A percentile compares a stretch with the other conserved stretches of the same genome.
Evolutionary conservation across 2,797 vertebrate species (phyloP).

Genomic region (Platalea minor): DNA sequence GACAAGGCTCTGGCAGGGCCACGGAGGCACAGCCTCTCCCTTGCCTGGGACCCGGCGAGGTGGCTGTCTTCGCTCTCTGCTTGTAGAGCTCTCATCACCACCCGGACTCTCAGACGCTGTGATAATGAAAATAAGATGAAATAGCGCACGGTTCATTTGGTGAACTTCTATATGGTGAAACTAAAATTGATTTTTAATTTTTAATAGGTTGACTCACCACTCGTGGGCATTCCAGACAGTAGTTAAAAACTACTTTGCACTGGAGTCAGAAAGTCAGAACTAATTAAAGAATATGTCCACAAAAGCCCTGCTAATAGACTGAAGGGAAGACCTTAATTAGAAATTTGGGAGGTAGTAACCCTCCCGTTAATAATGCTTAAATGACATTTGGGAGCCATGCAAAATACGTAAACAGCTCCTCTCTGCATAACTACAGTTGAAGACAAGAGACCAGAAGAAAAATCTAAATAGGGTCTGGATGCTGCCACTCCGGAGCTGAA

Average conservation of each 20-base stretch:
- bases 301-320: conserved; percentile 53
- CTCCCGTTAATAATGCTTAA: conserved; percentile 54
- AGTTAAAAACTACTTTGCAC: conserved; percentile 63
- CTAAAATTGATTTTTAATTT: conserved; percentile 66
- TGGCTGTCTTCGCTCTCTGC: not conserved
- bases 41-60: accelerated
- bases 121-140: conserved; percentile 43
- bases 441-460: not conserved
- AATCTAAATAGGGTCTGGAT: not conserved
- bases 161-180: not conserved
- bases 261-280: conserved; percentile 66
- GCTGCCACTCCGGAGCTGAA: not conserved
- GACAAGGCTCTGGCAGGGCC: not conserved
- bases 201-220: conserved; percentile 67
- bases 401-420: conserved; percentile 54
- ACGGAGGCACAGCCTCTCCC: not conserved
- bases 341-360: conserved; percentile 45
- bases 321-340: conserved; percentile 64
- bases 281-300: conserved; percentile 66
- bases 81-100: not conserved
- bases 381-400: conserved; percentile 19
- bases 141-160: not conserved
- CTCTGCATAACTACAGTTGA: not conserved
- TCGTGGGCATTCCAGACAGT: conserved; percentile 57
- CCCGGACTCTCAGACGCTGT: not conserved